Percentiles rank a stretch among this genome's conserved stretches.
These are phyloP conservation scores for Falco punctatus DNA, from an alignment of 2,113 vertebrate species.

Conservation along the genomic window DNA sequence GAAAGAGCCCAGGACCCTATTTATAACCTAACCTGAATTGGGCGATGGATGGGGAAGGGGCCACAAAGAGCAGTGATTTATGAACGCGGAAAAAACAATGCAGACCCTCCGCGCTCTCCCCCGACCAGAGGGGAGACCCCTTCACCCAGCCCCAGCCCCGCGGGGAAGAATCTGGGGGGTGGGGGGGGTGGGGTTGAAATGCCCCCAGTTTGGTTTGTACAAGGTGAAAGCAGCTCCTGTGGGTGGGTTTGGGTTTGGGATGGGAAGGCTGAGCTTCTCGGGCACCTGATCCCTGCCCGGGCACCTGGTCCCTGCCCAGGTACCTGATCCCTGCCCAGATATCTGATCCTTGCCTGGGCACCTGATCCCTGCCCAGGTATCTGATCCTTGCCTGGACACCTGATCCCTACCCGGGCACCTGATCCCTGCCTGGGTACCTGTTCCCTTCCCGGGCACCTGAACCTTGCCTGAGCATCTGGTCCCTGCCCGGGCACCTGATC, in stretches of 20 bases:
- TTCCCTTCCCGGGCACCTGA: not conserved
- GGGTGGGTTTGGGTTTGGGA: not conserved
- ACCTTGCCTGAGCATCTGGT: rapidly evolving
- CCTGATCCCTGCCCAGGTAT: rapidly evolving
- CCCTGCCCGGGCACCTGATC: not conserved
- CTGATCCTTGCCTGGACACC: too few species aligned
- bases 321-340: rapidly evolving
- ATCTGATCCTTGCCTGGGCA: not conserved
- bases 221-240: not conserved
- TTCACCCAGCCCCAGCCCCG: not conserved
- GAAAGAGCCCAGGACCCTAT: conserved; percentile 43
- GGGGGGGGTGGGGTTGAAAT: too few species aligned
- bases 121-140: not conserved
- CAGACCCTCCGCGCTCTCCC: not conserved
- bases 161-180: not conserved
- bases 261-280: rapidly evolving
- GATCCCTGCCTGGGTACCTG: rapidly evolving
- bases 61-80: conserved; percentile 42
- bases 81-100: not conserved
- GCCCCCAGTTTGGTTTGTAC: not conserved
- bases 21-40: conserved; percentile 41
- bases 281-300: not conserved
- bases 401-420: not conserved
- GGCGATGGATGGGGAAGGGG: not conserved
- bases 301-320: rapidly evolving